Conservation (phyloP, 2,797 vertebrate species). For the Periparus ater region DNA sequence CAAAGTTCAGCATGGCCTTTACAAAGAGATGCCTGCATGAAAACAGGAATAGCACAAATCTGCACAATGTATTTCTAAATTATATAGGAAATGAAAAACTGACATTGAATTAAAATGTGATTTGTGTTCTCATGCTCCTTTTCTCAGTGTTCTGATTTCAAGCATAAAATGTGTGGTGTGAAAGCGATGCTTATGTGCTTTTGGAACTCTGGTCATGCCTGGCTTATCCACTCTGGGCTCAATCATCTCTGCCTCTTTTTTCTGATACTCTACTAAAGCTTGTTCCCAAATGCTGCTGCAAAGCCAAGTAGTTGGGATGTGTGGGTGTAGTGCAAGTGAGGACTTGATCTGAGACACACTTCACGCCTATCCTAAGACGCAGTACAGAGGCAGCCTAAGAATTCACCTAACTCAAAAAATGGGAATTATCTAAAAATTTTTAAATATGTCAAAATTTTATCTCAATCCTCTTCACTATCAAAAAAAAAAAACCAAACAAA, state of each 20-base stretch:
- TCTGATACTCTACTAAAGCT: neutral
- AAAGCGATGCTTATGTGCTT: neutral
- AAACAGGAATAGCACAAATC: neutral
- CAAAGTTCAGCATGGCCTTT: neutral
- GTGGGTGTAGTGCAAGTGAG: neutral
- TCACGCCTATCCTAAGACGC: neutral
- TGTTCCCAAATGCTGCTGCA: neutral
- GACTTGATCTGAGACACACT: neutral
- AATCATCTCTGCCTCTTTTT: neutral
- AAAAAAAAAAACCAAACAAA: neutral
- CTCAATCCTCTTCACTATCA: neutral
- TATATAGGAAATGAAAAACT: neutral
- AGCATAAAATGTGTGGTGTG: neutral
- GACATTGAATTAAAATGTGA: neutral
- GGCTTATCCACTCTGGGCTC: neutral
- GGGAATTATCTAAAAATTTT: neutral
- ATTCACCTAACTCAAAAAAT: neutral
- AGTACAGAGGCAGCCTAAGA: neutral
- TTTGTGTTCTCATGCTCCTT: neutral
- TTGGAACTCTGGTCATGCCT: neutral
- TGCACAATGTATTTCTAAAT: neutral
- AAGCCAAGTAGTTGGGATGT: neutral
- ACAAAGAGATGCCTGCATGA: fast-evolving
- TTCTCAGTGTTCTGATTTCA: neutral
- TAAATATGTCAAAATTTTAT: neutral